Base-by-base conservation (phyloP, 2,888 invertebrate genomes). In the Campaea margaritaria region DNA sequence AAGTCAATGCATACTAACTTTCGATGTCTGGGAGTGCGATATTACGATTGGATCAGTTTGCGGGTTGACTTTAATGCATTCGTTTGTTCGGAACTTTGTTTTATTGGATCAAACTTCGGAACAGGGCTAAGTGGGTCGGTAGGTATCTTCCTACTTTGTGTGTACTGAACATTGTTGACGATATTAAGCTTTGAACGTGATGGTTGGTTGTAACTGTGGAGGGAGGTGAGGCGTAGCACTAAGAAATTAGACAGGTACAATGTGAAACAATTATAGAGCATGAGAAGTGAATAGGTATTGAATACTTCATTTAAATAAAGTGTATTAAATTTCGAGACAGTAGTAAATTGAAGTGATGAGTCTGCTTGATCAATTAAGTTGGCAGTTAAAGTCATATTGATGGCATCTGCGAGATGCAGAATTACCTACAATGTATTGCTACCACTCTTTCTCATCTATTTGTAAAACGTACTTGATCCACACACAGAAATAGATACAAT, bases 1-100 rank as follows among this genome's bases (percentile, higher is more conserved):
- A 92, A 92, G 91, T 92, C 91, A 92, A 92, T 91, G 91, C 91
- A 92, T 92, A 89, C 91, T 91, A 91, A 92, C 91, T 92, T 91
- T 89, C 87, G 88, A 89, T 89, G 91, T 91, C 88, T 90, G 86
- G 83, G 82, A 87, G 88, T 89, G 88, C 83, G 87, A 89, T 91
- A 90, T 91, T 90, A 91, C 89, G 89, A 91, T 89, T 89, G 89
- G 89, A 91, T 91, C 90, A 89, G 86, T 89, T 90, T 82, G 85
- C 81, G 83, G 82, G 85, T 31, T 82, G 88, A 86, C 85, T 91
- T 90, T 89, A 91, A 91, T 91, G 89, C 91, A 91, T 91, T 91
- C 90, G 87, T 91, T 91, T 90, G 91, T 89, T 89, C 79, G 73
- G 75, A 91, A 91, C 87, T 91, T 90, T 87, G 89, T 85, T 90